Evolutionary conservation across 2,888 invertebrate species (phyloP).

Genomic region (Hydriomena furcata): DNA sequence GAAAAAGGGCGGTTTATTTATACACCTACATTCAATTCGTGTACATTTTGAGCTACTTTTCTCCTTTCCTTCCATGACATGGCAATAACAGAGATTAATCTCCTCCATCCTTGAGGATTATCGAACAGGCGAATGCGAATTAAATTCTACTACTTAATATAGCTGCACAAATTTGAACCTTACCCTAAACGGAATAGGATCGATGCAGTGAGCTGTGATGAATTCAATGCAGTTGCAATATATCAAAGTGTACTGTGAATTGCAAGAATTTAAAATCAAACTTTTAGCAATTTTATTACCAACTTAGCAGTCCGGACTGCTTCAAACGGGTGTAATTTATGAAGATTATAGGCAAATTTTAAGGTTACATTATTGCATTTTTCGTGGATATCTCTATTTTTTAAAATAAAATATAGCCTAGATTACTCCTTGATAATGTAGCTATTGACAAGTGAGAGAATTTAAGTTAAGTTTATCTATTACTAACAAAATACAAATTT

Average conservation of each 20-base stretch:
- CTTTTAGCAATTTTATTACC: background rate
- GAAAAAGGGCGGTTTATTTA: too few relatives aligned
- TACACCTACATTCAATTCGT: background rate
- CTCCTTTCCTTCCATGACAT: constrained; percentile 11
- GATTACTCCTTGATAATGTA: too few relatives aligned
- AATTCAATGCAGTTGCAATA: constrained; percentile 15
- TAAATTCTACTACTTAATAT: background rate
- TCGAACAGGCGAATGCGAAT: constrained; percentile 8
- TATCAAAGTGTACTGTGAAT: constrained; percentile 6
- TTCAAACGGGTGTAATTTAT: too few relatives aligned
- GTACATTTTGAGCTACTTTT: constrained; percentile 11
- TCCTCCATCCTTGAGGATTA: constrained; percentile 12
- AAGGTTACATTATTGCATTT: too few relatives aligned
- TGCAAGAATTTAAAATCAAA: constrained; percentile 8
- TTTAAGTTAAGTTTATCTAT: too few relatives aligned
- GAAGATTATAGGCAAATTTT: too few relatives aligned
- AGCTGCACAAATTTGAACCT: background rate
- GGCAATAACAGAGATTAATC: constrained; percentile 22
- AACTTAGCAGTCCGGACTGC: background rate
- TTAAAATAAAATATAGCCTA: too few relatives aligned
- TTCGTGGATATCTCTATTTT: too few relatives aligned
- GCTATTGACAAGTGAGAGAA: too few relatives aligned
- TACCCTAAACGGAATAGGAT: background rate
- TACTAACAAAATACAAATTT: too few relatives aligned
- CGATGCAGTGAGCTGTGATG: background rate